phyloP scores from a whole-genome alignment of 2,113 vertebrate genomes.

The Gnathonemus longibarbis region DNA sequence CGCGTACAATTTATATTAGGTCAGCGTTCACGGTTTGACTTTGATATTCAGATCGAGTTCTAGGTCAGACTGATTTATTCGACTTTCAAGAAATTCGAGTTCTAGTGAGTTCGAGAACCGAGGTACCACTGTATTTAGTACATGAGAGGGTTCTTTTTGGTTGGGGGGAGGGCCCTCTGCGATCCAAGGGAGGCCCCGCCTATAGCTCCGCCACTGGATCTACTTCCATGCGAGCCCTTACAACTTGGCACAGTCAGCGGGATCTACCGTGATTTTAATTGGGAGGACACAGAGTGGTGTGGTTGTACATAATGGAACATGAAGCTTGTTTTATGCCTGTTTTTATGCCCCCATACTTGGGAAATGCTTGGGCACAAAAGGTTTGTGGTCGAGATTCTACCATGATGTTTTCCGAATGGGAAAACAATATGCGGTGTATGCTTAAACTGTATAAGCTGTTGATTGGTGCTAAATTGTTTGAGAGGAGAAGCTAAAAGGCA shows the following conservation, averaged over 20 bases:
- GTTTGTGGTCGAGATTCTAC: not conserved
- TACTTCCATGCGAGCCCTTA: not conserved
- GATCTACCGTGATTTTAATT: not conserved
- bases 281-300: not conserved
- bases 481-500: not conserved
- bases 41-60: too few relatives aligned
- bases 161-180: too few relatives aligned
- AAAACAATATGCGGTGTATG: not conserved
- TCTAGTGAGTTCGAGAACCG: too few relatives aligned
- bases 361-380: not conserved
- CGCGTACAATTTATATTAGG: too few relatives aligned
- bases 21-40: too few relatives aligned
- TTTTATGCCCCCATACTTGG: not conserved
- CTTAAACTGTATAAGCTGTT: not conserved
- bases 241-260: not conserved
- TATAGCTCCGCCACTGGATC: too few relatives aligned
- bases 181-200: too few relatives aligned
- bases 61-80: too few relatives aligned
- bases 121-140: not conserved
- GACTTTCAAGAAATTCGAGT: too few relatives aligned
- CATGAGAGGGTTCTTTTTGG: too few relatives aligned
- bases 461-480: not conserved
- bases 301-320: not conserved
- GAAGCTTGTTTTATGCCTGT: not conserved
- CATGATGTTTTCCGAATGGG: not conserved